These are phyloP conservation scores for Drosophila varians DNA, from an alignment of 1,140 invertebrate genomes.

Conservation along the genomic window DNA sequence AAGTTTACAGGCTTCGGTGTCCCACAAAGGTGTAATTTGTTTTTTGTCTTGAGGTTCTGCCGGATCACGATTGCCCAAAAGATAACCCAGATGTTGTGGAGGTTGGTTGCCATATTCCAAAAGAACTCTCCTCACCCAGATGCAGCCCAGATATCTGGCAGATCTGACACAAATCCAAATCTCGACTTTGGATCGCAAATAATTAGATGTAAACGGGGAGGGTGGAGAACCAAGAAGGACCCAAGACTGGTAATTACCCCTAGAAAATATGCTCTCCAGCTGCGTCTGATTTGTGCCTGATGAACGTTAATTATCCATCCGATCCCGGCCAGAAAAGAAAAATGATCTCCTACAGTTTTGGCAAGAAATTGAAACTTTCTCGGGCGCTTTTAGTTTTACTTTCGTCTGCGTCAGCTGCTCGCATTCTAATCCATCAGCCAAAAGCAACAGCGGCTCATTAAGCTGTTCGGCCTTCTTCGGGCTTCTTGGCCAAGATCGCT, in stretches of 20 bases:
- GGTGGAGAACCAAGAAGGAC: neutral
- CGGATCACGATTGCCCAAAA: constrained; percentile 64
- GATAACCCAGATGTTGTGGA: constrained; percentile 54
- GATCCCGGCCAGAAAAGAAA: constrained; percentile 27
- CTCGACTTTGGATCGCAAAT: constrained; percentile 54
- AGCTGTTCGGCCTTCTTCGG: constrained; percentile 50
- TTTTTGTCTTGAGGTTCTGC: constrained; percentile 38
- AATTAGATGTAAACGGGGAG: constrained; percentile 43
- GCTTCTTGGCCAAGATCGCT: constrained; percentile 64
- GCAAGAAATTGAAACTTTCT: constrained; percentile 66
- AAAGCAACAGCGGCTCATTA: constrained; percentile 54
- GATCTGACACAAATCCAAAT: constrained; percentile 59
- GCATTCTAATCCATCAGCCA: constrained; percentile 46
- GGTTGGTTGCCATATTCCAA: constrained; percentile 39
- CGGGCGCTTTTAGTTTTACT: constrained; percentile 47
- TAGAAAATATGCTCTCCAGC: constrained; percentile 39
- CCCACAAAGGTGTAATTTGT: neutral
- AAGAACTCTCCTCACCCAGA: constrained; percentile 37
- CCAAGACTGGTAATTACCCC: constrained; percentile 35
- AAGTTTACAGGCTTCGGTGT: neutral
- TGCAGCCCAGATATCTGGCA: constrained; percentile 23
- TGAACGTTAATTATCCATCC: constrained; percentile 48
- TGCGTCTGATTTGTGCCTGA: constrained; percentile 27
- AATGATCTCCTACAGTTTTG: constrained; percentile 57
- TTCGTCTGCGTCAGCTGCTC: constrained; percentile 48